These are phyloP conservation scores for Agrilus biguttatus DNA, from an alignment of 2,888 invertebrate genomes.

Conservation along the genomic window DNA sequence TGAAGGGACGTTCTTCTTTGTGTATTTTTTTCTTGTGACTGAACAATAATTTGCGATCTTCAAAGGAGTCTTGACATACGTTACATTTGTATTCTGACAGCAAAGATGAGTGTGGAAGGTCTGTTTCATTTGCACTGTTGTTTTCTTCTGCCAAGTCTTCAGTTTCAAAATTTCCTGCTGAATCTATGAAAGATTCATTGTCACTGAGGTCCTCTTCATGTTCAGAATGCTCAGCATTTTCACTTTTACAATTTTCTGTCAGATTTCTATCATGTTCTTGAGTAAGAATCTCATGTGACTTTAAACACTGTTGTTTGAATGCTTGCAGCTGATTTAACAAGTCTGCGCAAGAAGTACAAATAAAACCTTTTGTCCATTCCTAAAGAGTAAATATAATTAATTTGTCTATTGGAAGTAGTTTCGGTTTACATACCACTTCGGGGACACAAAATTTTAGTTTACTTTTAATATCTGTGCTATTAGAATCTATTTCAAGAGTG, in stretches of 20 bases:
- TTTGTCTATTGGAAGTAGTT: background rate
- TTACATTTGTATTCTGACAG: background rate
- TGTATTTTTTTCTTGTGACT: background rate
- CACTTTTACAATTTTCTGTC: background rate
- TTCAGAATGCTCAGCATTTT: background rate
- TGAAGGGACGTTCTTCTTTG: constrained; percentile 1
- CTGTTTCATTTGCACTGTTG: background rate
- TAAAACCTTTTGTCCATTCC: constrained; percentile 15
- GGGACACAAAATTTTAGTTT: constrained; percentile 18
- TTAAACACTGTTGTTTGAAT: constrained; percentile 20
- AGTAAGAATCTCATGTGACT: constrained; percentile 12
- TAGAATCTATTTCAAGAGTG: constrained; percentile 10
- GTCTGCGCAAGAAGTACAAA: constrained; percentile 16
- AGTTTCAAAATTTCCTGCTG: background rate
- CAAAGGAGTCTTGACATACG: background rate
- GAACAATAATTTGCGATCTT: background rate
- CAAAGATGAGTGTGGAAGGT: background rate
- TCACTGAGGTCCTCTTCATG: constrained; percentile 1
- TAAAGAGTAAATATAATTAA: constrained; percentile 2
- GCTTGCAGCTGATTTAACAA: constrained; percentile 16
- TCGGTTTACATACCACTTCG: constrained; percentile 17
- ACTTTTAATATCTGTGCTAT: constrained; percentile 10
- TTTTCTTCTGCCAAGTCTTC: background rate
- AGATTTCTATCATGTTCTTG: background rate
- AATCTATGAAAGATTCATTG: constrained; percentile 1